These are phyloP conservation scores for Bombus waltoni DNA, from an alignment of 1,140 invertebrate genomes.

Conservation along the genomic window DNA sequence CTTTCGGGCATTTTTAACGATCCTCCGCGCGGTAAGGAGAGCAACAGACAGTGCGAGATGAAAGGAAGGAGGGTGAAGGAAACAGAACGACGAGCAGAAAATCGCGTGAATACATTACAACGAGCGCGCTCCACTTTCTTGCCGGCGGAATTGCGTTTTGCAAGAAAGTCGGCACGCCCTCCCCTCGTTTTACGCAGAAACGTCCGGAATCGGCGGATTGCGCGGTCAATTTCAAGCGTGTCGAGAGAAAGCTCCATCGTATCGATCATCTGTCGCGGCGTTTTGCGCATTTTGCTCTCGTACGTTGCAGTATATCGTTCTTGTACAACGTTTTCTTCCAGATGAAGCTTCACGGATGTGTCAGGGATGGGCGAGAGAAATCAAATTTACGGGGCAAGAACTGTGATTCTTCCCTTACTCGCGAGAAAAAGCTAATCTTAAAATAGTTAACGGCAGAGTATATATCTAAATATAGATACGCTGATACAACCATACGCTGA, in stretches of 20 bases:
- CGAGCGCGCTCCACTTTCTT: slow-evolving; percentile 59
- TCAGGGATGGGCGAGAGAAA: background rate
- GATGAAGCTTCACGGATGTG: background rate
- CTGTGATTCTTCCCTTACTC: background rate
- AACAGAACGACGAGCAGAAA: slow-evolving; percentile 41
- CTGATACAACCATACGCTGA: too few relatives aligned
- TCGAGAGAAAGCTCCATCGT: slow-evolving; percentile 27
- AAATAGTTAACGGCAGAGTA: too few relatives aligned
- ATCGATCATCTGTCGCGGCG: background rate
- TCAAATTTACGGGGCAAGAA: background rate
- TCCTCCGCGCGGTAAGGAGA: background rate
- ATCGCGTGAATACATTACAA: slow-evolving; percentile 60
- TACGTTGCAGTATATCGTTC: background rate
- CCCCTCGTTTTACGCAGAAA: slow-evolving; percentile 34
- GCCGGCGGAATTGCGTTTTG: slow-evolving; percentile 32
- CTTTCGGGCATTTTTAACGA: slow-evolving; percentile 53
- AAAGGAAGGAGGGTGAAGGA: background rate
- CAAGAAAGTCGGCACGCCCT: slow-evolving; percentile 59
- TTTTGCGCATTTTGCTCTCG: background rate
- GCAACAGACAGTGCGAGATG: too few relatives aligned
- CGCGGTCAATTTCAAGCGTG: slow-evolving; percentile 40
- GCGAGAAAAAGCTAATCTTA: too few relatives aligned
- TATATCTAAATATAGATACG: too few relatives aligned
- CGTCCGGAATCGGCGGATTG: slow-evolving; percentile 39
- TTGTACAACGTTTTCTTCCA: background rate